Base-by-base conservation (phyloP, 2,113 vertebrate species). In the Myotis yumanensis region DNA sequence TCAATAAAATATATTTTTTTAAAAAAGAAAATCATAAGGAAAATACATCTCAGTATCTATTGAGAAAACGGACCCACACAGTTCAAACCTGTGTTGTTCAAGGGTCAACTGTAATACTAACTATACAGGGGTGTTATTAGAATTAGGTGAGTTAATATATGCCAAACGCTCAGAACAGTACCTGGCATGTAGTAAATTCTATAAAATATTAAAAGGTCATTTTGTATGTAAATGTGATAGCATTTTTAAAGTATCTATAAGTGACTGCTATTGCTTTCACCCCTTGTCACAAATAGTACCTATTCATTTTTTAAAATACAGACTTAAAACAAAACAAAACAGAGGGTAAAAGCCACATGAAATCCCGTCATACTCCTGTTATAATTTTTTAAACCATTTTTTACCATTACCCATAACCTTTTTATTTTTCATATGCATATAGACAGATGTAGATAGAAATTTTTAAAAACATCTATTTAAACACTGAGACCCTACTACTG, bases 291-390 rank as follows among this genome's bases (percentile, higher is more conserved):
- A 93, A 51, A 62, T 11, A 94, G 30, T 40, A 79, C 4, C 43
- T 77, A 48, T 62, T 48, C 23, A 86, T 79, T 62, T 94, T 51
- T 71, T 35, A 48, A 96, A 94, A 89, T 35, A 87, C 10, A 91
- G 64, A 69, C 59, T 30, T 17, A 79, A 54, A 40, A 59, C 48
- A 3, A 73, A 48, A 64, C 25, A 54, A 3, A 73, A 57, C 25
- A 73, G 20, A 72, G 1, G 22, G 28, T 68, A 85, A 96, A 79
- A 94, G 52, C 75, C n/a, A 75, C 17, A 17, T 75, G 68, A 92
- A 94, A 48, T 3, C 12, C 5, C 62, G 15, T 64, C 11, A 64
- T 14, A 64, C 57, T 57, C 54, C 8, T 59, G 57, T 59, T 59
- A 59, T 25, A 23, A 59, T 51, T 52, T 79, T 48, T 72, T 28